A percentile compares a stretch with the other conserved stretches of the same genome.
Conservation (phyloP, 2,888 invertebrate species). For the Drosophila colorata region DNA sequence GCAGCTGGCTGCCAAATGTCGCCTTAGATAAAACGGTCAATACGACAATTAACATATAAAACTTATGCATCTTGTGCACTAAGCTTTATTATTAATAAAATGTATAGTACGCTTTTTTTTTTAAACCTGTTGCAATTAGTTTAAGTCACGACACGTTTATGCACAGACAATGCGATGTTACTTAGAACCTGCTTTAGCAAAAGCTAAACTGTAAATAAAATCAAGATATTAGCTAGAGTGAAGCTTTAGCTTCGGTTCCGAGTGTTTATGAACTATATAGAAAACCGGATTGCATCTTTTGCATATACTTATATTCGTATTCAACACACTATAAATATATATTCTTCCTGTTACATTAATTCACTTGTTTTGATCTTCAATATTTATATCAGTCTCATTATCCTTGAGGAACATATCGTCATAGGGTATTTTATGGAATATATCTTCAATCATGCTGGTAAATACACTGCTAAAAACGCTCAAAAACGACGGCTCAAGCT, state of each 20-base stretch:
- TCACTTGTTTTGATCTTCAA: slow-evolving; percentile 1
- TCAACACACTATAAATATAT: background rate
- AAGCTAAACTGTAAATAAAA: slow-evolving; percentile 21
- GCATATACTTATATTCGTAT: background rate
- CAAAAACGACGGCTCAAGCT: slow-evolving; percentile 48
- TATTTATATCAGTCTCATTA: slow-evolving; percentile 21
- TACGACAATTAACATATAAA: slow-evolving; percentile 3
- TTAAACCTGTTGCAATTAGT: slow-evolving; percentile 13
- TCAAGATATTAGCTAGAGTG: background rate
- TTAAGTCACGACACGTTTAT: slow-evolving; percentile 24
- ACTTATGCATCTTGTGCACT: slow-evolving; percentile 32
- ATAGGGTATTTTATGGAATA: slow-evolving; percentile 46
- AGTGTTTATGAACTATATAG: background rate
- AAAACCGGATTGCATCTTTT: slow-evolving; percentile 29
- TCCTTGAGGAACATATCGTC: slow-evolving; percentile 57
- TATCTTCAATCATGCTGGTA: slow-evolving; percentile 23
- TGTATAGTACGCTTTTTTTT: background rate
- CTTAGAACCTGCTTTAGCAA: slow-evolving; percentile 22
- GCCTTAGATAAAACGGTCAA: background rate
- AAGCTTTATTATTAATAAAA: background rate
- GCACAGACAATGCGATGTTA: background rate
- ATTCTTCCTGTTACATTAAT: background rate
- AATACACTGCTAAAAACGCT: slow-evolving; percentile 34
- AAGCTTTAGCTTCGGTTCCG: background rate
- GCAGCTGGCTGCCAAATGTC: slow-evolving; percentile 25